These are phyloP conservation scores for Polyploca ridens DNA, from an alignment of 2,888 invertebrate species.

Conservation along the genomic window DNA sequence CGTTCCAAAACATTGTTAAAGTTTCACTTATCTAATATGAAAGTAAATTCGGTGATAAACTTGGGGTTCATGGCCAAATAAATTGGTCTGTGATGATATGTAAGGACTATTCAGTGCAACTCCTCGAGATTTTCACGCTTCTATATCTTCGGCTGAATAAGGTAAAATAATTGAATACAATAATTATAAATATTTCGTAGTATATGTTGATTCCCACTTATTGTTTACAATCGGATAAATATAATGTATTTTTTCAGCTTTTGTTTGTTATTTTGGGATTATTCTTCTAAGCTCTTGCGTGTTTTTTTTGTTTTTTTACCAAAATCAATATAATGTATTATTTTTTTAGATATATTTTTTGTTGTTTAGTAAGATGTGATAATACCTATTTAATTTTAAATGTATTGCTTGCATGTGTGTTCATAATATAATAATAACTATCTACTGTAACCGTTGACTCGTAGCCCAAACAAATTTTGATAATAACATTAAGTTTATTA, in stretches of 20 bases:
- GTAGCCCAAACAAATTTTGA: too few relatives aligned
- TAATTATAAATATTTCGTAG: constrained; percentile 7
- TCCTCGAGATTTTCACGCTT: constrained; percentile 35
- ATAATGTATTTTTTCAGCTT: not conserved
- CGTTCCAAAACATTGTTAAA: constrained; percentile 17
- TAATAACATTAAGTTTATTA: too few relatives aligned
- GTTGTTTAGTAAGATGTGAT: too few relatives aligned
- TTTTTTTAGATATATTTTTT: too few relatives aligned
- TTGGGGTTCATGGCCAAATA: constrained; percentile 36
- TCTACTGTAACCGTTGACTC: too few relatives aligned
- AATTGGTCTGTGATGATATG: constrained; percentile 45
- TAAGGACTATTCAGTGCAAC: constrained; percentile 39
- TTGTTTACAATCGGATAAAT: not conserved
- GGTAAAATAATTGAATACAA: constrained; percentile 45
- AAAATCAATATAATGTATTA: too few relatives aligned
- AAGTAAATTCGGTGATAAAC: constrained; percentile 45
- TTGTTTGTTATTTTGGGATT: too few relatives aligned
- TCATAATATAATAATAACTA: too few relatives aligned
- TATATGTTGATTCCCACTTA: not conserved
- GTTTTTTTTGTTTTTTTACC: too few relatives aligned
- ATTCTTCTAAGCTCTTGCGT: too few relatives aligned
- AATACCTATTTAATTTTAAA: too few relatives aligned
- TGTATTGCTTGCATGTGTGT: too few relatives aligned
- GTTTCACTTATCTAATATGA: constrained; percentile 26
- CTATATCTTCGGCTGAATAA: constrained; percentile 26